Percentiles rank a stretch among this genome's conserved stretches.
phyloP scores from a whole-genome alignment of 2,113 vertebrate species.

The Litocranius walleri region DNA sequence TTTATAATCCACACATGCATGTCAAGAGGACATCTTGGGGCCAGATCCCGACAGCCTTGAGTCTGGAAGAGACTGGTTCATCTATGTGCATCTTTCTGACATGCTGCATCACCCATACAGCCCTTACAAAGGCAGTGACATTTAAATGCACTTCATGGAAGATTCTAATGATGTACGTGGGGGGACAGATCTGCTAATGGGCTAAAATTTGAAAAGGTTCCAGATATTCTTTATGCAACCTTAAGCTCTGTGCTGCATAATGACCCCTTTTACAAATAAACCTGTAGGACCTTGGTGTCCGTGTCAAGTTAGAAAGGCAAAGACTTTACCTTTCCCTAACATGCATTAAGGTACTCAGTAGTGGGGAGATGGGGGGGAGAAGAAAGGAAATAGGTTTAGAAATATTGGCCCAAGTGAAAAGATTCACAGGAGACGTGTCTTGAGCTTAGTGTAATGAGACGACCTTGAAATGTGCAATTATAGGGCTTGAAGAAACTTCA shows the following conservation, averaged over 20 bases:
- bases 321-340: not conserved
- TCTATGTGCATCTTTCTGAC: not conserved
- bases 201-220: slow-evolving; percentile 16
- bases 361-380: not conserved
- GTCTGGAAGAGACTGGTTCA: not conserved
- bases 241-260: not conserved
- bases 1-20: not conserved
- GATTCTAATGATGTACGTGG: not conserved
- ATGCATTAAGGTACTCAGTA: not conserved
- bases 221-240: not conserved
- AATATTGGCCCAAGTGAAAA: not conserved
- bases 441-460: not conserved
- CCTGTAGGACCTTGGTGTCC: not conserved
- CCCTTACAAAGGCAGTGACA: not conserved
- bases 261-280: not conserved
- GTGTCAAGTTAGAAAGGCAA: not conserved
- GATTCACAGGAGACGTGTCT: not conserved
- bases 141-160: not conserved
- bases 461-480: not conserved
- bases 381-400: not conserved
- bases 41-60: not conserved
- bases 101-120: not conserved
- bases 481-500: not conserved
- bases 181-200: not conserved
- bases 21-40: not conserved